These are phyloP conservation scores for Chaunax sp. DNA, from an alignment of 2,797 vertebrate genomes.

Conservation along the genomic window DNA sequence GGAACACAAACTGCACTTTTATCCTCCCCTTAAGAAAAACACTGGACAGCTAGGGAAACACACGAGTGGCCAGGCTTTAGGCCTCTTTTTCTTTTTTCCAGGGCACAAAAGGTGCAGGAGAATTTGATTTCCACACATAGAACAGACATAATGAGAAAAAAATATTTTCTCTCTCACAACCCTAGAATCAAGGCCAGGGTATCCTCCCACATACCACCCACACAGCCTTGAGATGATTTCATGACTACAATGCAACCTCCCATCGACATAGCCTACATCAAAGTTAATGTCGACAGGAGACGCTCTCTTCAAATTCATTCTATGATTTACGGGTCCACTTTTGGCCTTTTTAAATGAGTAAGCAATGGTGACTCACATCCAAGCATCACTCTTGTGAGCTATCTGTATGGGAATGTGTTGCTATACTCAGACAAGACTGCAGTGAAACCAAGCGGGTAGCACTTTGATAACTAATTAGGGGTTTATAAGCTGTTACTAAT, in stretches of 20 bases:
- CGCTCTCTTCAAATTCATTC: slow-evolving; percentile 45
- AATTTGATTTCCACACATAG: slow-evolving; percentile 43
- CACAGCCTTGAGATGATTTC: slow-evolving; percentile 53
- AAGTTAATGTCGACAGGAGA: slow-evolving; percentile 39
- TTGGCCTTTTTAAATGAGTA: slow-evolving; percentile 58
- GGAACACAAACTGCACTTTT: too few species aligned
- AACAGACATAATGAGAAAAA: slow-evolving; percentile 31
- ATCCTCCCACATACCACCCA: slow-evolving; percentile 64
- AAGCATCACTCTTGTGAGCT: slow-evolving; percentile 23
- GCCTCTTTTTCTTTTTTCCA: slow-evolving; percentile 32
- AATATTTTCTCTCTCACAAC: slow-evolving; percentile 27
- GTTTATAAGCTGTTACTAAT: not conserved
- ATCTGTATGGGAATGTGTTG: slow-evolving; percentile 41
- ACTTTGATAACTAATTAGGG: slow-evolving; percentile 10
- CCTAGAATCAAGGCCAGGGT: slow-evolving; percentile 42
- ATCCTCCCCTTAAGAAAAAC: slow-evolving; percentile 28
- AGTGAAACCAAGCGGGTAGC: not conserved
- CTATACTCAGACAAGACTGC: slow-evolving; percentile 11
- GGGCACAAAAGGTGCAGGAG: slow-evolving; percentile 20
- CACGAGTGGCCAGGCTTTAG: slow-evolving; percentile 27
- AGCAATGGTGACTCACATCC: slow-evolving; percentile 33
- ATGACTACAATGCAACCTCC: slow-evolving; percentile 44
- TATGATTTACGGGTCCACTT: slow-evolving; percentile 46
- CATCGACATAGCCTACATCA: slow-evolving; percentile 31
- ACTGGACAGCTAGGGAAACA: slow-evolving; percentile 39